These are phyloP conservation scores for Ceratina australensis DNA, from an alignment of 1,140 invertebrate species.

Conservation along the genomic window DNA sequence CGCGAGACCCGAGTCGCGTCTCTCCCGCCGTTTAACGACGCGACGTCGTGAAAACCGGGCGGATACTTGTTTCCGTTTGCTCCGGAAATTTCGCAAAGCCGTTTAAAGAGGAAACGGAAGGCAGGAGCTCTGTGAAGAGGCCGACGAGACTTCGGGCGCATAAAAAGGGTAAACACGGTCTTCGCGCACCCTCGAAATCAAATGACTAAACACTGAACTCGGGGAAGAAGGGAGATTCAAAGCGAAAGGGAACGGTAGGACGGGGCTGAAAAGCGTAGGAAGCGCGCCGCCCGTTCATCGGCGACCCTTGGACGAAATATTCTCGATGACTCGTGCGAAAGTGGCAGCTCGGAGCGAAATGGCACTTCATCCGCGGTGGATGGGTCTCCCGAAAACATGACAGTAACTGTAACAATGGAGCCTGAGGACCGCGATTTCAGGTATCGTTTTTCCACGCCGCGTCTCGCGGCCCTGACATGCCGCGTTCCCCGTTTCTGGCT, in stretches of 20 bases:
- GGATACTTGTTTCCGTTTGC: slow-evolving; percentile 9
- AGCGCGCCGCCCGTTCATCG: neutral
- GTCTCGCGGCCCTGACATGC: no score
- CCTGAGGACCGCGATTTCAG: slow-evolving; percentile 48
- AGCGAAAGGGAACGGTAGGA: neutral
- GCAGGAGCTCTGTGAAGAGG: slow-evolving; percentile 30
- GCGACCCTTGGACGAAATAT: slow-evolving; percentile 58
- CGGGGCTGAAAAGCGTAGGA: neutral
- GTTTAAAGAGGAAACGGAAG: slow-evolving; percentile 30
- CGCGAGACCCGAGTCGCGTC: no score
- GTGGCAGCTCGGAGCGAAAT: slow-evolving; percentile 49
- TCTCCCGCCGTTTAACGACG: no score
- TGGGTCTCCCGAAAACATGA: slow-evolving; percentile 55
- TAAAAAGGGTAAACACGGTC: slow-evolving; percentile 50
- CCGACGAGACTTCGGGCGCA: slow-evolving; percentile 43
- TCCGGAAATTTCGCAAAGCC: slow-evolving; percentile 25
- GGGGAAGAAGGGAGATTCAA: slow-evolving; percentile 3
- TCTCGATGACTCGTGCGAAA: slow-evolving; percentile 62
- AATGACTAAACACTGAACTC: slow-evolving; percentile 43
- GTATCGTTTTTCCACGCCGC: slow-evolving; percentile 49
- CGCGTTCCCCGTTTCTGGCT: neutral
- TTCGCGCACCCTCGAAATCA: slow-evolving; percentile 48
- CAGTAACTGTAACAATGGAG: slow-evolving; percentile 61
- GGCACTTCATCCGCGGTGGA: slow-evolving; percentile 56
- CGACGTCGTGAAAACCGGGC: neutral